phyloP scores from a whole-genome alignment of 1,140 invertebrate species.

The Nasonia giraulti region DNA sequence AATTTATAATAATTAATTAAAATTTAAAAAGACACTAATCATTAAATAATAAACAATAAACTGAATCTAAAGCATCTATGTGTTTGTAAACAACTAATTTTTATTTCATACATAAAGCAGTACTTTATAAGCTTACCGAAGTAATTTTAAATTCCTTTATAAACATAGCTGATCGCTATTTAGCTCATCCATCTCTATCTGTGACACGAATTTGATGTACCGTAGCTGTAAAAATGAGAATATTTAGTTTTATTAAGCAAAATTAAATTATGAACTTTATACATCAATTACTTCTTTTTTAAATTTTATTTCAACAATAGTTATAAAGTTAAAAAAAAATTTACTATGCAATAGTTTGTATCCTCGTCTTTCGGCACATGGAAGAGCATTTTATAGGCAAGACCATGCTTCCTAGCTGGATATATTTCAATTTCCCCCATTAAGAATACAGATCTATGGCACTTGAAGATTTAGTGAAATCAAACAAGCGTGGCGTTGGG shows the following conservation, averaged over 20 bases:
- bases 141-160: too few relatives aligned
- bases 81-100: neutral
- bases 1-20: constrained; percentile 17
- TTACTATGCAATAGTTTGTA: neutral
- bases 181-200: too few relatives aligned
- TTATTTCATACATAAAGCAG: neutral
- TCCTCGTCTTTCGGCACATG: constrained; percentile 32
- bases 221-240: too few relatives aligned
- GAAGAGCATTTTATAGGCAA: constrained; percentile 25
- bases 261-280: too few relatives aligned
- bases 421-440: constrained; percentile 29
- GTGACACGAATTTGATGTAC: too few relatives aligned
- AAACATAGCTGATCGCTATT: too few relatives aligned
- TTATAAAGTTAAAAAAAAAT: neutral
- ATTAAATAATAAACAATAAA: neutral
- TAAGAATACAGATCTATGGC: constrained; percentile 20
- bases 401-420: constrained; percentile 47
- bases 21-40: constrained; percentile 28
- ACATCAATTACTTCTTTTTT: too few relatives aligned
- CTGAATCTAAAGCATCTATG: neutral
- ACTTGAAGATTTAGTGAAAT: constrained; percentile 33
- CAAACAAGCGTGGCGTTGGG: constrained; percentile 49
- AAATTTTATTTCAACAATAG: too few relatives aligned
- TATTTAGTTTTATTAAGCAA: too few relatives aligned
- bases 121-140: too few relatives aligned